Evolutionary conservation across 2,888 invertebrate genomes (phyloP).

Genomic region (Chymomyza procnemis): DNA sequence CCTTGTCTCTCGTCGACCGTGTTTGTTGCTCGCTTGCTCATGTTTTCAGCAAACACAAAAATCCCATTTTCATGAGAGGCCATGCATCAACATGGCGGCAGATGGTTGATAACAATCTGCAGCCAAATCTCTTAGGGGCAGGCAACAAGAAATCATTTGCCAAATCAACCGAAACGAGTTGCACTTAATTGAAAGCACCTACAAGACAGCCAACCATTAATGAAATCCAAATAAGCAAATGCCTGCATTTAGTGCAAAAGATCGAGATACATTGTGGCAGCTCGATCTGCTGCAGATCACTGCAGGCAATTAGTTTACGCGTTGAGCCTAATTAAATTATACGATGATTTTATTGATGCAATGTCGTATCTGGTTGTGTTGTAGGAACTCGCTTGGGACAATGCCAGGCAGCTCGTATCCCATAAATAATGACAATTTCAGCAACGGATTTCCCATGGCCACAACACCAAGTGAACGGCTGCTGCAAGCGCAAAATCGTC

Average conservation of each 20-base stretch:
- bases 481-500: conserved; percentile 74
- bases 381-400: conserved; percentile 31
- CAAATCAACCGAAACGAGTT: conserved; percentile 51
- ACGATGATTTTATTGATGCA: neutral
- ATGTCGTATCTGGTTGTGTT: neutral
- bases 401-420: conserved; percentile 72
- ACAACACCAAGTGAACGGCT: conserved; percentile 68
- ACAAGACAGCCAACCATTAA: conserved; percentile 53
- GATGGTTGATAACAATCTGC: conserved; percentile 23
- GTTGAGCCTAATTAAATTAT: neutral
- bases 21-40: neutral
- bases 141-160: conserved; percentile 38
- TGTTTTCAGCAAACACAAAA: neutral
- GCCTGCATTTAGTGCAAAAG: conserved; percentile 13
- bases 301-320: neutral
- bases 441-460: conserved; percentile 64
- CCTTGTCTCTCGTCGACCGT: neutral
- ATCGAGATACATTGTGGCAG: conserved; percentile 3
- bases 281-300: neutral
- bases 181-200: conserved; percentile 65
- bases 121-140: conserved; percentile 37
- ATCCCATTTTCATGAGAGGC: conserved; percentile 5
- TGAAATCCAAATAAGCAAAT: conserved; percentile 34
- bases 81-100: neutral
- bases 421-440: conserved; percentile 71